A percentile compares a stretch with the other conserved stretches of the same genome.
These are phyloP conservation scores for Pan troglodytes DNA, from an alignment of 2,113 vertebrate genomes.

Conservation along the genomic window NHGRI_mPanTro3-v2.1_pri NC_072407.2:44256501-44257000, in stretches of 20 bases:
- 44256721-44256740: neutral
- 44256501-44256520: neutral
- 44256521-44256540: neutral
- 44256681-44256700: neutral
- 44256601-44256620: neutral
- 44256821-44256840: neutral
- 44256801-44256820: neutral
- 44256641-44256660: neutral
- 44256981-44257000: neutral
- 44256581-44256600: neutral
- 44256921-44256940: neutral
- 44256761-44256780: neutral
- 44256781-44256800: neutral
- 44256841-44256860: neutral
- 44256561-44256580: neutral
- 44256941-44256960: neutral
- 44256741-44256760: neutral
- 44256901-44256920: neutral
- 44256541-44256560: neutral
- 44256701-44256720: neutral
- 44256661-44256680: neutral
- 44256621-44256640: neutral
- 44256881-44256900: neutral
- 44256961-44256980: neutral
- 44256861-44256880: neutral